These are phyloP conservation scores for Noctua janthe DNA, from an alignment of 2,888 invertebrate species.

Conservation along the genomic window DNA sequence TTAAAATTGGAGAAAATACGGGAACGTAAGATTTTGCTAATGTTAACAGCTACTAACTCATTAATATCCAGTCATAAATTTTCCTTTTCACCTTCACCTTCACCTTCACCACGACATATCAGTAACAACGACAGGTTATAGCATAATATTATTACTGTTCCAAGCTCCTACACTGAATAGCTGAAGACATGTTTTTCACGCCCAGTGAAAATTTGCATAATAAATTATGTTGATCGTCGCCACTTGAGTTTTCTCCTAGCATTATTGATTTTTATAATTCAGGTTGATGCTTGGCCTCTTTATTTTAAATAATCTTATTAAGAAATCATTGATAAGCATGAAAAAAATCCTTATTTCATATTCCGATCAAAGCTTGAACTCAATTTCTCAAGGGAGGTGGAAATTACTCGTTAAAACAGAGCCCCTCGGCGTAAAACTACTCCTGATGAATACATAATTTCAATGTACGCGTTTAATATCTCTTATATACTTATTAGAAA, in stretches of 20 bases:
- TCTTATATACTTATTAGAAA: slow-evolving; percentile 53
- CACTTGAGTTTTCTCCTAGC: slow-evolving; percentile 58
- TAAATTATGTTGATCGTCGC: slow-evolving; percentile 69
- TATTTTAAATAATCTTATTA: slow-evolving; percentile 61
- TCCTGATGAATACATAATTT: slow-evolving; percentile 79
- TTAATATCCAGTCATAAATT: neutral
- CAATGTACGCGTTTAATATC: slow-evolving; percentile 67
- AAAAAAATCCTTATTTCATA: slow-evolving; percentile 61
- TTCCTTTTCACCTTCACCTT: neutral
- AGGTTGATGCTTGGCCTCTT: slow-evolving; percentile 47
- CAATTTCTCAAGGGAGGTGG: slow-evolving; percentile 69
- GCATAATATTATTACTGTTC: slow-evolving; percentile 6
- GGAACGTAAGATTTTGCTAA: neutral
- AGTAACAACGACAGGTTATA: slow-evolving; percentile 36
- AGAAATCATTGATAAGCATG: slow-evolving; percentile 58
- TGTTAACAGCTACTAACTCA: neutral
- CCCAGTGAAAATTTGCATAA: slow-evolving; percentile 69
- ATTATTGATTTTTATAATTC: slow-evolving; percentile 68
- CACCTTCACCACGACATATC: neutral
- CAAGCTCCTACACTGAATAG: slow-evolving; percentile 15
- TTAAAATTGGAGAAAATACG: slow-evolving; percentile 6
- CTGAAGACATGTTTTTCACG: slow-evolving; percentile 65
- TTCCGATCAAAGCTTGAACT: slow-evolving; percentile 62
- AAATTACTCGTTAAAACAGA: slow-evolving; percentile 75
- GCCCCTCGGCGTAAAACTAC: slow-evolving; percentile 69